Base-by-base conservation (phyloP, 2,113 vertebrate genomes). In the Notechis scutatus region DNA sequence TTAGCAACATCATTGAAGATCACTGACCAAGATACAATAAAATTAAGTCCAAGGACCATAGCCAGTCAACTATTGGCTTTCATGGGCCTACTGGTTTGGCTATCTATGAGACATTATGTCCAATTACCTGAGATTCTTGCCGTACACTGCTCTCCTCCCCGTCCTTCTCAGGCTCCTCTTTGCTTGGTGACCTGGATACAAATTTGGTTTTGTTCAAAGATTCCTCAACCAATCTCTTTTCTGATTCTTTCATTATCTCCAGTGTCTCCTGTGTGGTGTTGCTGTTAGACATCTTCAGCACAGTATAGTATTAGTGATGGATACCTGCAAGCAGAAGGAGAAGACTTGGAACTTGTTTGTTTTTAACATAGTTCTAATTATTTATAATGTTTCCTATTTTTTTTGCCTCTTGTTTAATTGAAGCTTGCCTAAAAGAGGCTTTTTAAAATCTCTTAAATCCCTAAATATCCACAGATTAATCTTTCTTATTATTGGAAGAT, bases 211-310 rank as follows among this genome's bases (percentile, higher is more conserved):
- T 98, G 96, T 96, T 98, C 95, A 98, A 96, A 91, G 98, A 98
- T 95, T 98, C 98, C 95, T 98, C 98, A 0, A 98, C 97, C 96
- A 98, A 96, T 59, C 97, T 98, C 96, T 98, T 98, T 96, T 98
- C 98, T 0, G 98, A 98, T 95, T 98, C 98, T 97, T 98, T 98
- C 98, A 98, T 98, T 97, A 98, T 98, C 96, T 98, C 98, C 96
- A 98, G 95, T 91, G 97, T 97, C 96, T 98, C 98, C 94, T 98
- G 98, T 1, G 97, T 97, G 2, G 97, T 97, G 97, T 95, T 97
- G 97, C 98, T 98, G 97, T 96, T 98, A 96, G 98, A 98, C 98
- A 98, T 98, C 96, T 97, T 98, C 96, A 96, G 94, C 89, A 97
- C 90, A 96, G 94, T 92, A 26, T 14, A 91, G 24, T 0, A 88